These are phyloP conservation scores for Sarcophaga carnaria DNA, from an alignment of 2,888 invertebrate species.

Conservation along the genomic window DNA sequence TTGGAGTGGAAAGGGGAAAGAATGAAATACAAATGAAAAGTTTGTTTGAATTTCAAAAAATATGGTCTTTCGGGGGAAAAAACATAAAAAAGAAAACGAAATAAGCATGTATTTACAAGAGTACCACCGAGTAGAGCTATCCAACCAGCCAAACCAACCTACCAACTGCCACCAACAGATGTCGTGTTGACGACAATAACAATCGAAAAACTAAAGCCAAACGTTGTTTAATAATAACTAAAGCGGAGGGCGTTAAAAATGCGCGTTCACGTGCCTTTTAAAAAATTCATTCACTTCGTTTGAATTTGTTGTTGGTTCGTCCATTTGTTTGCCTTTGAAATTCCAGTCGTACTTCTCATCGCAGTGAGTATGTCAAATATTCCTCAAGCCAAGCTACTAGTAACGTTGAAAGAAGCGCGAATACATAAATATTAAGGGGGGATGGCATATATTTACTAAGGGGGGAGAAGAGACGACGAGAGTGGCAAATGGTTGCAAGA, in stretches of 20 bases:
- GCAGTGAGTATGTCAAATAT: conserved; percentile 39
- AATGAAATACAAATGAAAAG: conserved; percentile 48
- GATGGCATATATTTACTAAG: neutral
- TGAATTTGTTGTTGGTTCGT: neutral
- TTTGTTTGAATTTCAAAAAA: conserved; percentile 42
- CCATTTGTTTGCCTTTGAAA: neutral
- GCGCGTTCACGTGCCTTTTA: conserved; percentile 62
- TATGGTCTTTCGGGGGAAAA: conserved; percentile 16
- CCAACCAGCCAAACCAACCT: neutral
- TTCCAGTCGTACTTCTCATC: conserved; percentile 35
- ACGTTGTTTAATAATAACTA: conserved; percentile 12
- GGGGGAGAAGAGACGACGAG: neutral
- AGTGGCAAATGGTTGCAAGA: neutral
- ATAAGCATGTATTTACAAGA: neutral
- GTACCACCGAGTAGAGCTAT: neutral
- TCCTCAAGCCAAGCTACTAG: neutral
- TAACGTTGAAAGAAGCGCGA: neutral
- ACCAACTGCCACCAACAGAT: conserved; percentile 64
- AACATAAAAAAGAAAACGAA: neutral
- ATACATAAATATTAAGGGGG: neutral
- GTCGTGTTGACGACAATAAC: conserved; percentile 30
- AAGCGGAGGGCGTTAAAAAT: conserved; percentile 51
- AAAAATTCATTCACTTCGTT: conserved; percentile 15
- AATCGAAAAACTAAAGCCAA: neutral
- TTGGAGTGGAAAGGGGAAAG: neutral